Percentiles rank a stretch among this genome's conserved stretches.
Evolutionary conservation across 2,797 vertebrate species (phyloP).

Genomic region (Cetoscarus ocellatus): DNA sequence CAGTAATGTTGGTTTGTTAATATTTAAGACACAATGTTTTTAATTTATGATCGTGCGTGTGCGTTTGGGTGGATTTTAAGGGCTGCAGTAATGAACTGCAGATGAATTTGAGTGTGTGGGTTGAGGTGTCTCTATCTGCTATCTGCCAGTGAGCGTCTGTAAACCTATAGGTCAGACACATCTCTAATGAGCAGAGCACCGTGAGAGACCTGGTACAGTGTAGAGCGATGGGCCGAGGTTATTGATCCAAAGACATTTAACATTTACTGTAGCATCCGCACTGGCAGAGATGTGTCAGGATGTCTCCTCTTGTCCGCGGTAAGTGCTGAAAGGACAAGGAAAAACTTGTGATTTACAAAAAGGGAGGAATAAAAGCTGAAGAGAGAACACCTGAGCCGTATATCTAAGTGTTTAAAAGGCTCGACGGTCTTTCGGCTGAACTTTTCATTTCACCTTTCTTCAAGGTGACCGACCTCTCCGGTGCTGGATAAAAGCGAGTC

Average conservation of each 20-base stretch:
- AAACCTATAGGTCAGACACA: conserved; percentile 67
- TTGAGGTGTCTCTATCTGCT: conserved; percentile 24
- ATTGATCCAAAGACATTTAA: conserved; percentile 76
- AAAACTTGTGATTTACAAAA: conserved; percentile 33
- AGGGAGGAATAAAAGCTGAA: conserved; percentile 3
- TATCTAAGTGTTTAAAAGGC: not conserved
- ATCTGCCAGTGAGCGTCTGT: conserved; percentile 42
- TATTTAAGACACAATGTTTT: conserved; percentile 1
- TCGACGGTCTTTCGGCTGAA: not conserved
- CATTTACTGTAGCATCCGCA: conserved; percentile 65
- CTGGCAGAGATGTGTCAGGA: conserved; percentile 55
- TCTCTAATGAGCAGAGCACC: conserved; percentile 67
- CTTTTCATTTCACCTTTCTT: conserved; percentile 34
- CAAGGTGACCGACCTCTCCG: conserved; percentile 54
- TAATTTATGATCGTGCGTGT: conserved; percentile 14
- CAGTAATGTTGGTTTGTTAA: conserved; percentile 31
- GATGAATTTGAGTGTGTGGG: not conserved
- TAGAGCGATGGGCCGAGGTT: conserved; percentile 33
- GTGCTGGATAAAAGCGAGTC: conserved; percentile 39
- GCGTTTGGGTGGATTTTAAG: conserved; percentile 21
- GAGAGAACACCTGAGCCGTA: not conserved
- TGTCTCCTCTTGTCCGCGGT: conserved; percentile 28
- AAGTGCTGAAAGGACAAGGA: conserved; percentile 24
- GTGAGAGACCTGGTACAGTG: conserved; percentile 38
- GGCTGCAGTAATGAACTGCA: conserved; percentile 3